Evolutionary conservation across 1,140 invertebrate genomes (phyloP), one percentile per base, ranked within the genome.

Genomic region (Drosophila tani): DNA sequence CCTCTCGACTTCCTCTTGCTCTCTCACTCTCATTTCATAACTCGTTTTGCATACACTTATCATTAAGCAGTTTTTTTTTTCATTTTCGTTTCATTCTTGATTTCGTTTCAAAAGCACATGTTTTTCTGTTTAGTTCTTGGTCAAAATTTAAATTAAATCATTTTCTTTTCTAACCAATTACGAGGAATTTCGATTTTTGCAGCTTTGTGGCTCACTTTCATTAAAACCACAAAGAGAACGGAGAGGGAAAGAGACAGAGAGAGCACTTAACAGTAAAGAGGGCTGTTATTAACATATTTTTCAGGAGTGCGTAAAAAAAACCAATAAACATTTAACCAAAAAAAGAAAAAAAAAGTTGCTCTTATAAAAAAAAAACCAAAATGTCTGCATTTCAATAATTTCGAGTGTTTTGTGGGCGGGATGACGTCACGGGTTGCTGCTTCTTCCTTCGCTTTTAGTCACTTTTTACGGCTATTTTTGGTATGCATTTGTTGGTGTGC

Each of bases 131-230:
- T 60, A 41, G n/a, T 38, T 45, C 65, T 35, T 17, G 21, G 21
- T 40, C 14, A 21, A 66, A 66, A 66, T 67, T 69, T 27, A 67
- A 67, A 43, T 50, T 29, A 45, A 51, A 51, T 57, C 63, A 77
- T 77, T 67, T 73, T 56, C 53, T 56, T 56, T 56, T 56, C 53
- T 40, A 56, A 56, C 53, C 53, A 56, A 56, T 56, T 56, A 21
- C 35, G 53, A 60, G 53, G 45, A 71, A 49, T 77, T 57, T 68
- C 29, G 32, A 60, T 76, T 74, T 56, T 69, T 78, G 75, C 56
- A 62, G 74, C 75, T 78, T 78, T 78, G 75, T 78, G 75, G 75
- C 75, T 69, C 70, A 73, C 74, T 76, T 76, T 76, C 74, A 76
- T 76, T 76, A 53, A 51, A 57, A 64, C 74, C 63, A 60, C 55